A percentile compares a stretch with the other conserved stretches of the same genome.
These are phyloP conservation scores for Spongilla lacustris DNA, from an alignment of 37 sponge, comb jelly and placozoan species.

Conservation along the genomic window DNA sequence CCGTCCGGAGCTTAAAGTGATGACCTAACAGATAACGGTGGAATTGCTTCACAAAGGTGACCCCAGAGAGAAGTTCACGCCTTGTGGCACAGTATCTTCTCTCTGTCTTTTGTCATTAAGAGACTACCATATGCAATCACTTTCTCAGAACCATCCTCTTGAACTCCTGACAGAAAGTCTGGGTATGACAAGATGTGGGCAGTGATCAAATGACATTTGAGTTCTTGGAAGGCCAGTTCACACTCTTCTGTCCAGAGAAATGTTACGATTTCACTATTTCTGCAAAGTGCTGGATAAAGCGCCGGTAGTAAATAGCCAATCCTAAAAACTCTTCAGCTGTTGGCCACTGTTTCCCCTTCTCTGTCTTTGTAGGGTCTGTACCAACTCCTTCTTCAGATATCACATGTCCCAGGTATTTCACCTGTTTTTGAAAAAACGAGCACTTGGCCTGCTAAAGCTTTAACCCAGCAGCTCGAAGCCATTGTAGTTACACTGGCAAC, in stretches of 20 bases:
- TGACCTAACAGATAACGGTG: too few species aligned
- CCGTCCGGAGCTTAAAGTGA: neutral
- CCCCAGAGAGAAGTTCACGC: too few species aligned
- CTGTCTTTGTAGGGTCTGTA: slow-evolving; percentile 20
- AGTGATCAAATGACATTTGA: slow-evolving; percentile 13
- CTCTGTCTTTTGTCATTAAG: too few species aligned
- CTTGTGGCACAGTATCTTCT: too few species aligned
- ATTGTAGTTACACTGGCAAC: neutral
- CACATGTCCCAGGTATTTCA: slow-evolving; percentile 27
- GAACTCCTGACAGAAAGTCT: too few species aligned
- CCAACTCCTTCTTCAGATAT: slow-evolving; percentile 26
- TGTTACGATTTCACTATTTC: neutral
- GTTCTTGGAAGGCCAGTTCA: slow-evolving; percentile 36
- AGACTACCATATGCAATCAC: too few species aligned
- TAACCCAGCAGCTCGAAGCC: slow-evolving; percentile 26
- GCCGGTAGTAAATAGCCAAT: slow-evolving; percentile 9
- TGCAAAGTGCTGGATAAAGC: slow-evolving; percentile 18
- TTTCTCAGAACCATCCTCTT: too few species aligned
- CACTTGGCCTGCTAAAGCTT: slow-evolving; percentile 40
- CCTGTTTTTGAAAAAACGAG: slow-evolving; percentile 6
- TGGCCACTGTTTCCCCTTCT: slow-evolving; percentile 10
- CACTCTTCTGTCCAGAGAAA: slow-evolving; percentile 41
- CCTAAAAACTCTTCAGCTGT: slow-evolving; percentile 2
- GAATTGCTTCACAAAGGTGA: too few species aligned
- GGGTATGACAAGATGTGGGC: slow-evolving; percentile 37